These are phyloP conservation scores for Cirrhinus molitorella DNA, from an alignment of 2,797 vertebrate genomes.

Conservation along the genomic window DNA sequence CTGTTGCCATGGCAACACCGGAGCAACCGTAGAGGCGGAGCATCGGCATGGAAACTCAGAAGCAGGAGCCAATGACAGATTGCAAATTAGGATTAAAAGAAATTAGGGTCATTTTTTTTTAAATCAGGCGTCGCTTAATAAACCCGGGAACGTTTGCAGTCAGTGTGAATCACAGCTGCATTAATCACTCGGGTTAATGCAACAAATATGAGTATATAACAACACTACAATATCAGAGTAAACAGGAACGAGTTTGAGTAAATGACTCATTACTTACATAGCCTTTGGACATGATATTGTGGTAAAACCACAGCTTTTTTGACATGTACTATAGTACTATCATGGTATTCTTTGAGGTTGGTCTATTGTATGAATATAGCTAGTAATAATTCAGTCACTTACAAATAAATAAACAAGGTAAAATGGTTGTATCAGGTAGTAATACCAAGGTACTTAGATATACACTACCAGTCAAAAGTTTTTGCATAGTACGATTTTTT, in stretches of 20 bases:
- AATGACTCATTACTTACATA: background rate
- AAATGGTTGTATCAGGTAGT: background rate
- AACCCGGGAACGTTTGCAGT: background rate
- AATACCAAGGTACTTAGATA: background rate
- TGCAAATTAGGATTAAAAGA: constrained; percentile 15
- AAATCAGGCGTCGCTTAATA: background rate
- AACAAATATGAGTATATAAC: background rate
- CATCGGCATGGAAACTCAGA: constrained; percentile 15
- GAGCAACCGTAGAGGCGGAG: constrained; percentile 17
- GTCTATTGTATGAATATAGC: background rate
- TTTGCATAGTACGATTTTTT: too few relatives aligned
- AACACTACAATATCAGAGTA: background rate
- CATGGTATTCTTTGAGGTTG: too few relatives aligned
- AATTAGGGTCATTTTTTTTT: constrained; percentile 27
- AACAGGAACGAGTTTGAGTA: background rate
- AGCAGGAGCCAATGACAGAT: constrained; percentile 10
- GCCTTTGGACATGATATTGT: background rate
- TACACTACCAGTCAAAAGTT: too few relatives aligned
- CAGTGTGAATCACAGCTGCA: background rate
- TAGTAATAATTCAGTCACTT: background rate
- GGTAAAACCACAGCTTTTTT: background rate
- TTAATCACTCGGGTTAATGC: background rate
- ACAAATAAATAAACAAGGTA: background rate
- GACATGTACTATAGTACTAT: background rate
- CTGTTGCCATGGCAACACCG: constrained; percentile 80